These are phyloP conservation scores for Diploscapter pachys DNA, from an alignment of 1,140 invertebrate genomes.

Conservation along the genomic window DNA sequence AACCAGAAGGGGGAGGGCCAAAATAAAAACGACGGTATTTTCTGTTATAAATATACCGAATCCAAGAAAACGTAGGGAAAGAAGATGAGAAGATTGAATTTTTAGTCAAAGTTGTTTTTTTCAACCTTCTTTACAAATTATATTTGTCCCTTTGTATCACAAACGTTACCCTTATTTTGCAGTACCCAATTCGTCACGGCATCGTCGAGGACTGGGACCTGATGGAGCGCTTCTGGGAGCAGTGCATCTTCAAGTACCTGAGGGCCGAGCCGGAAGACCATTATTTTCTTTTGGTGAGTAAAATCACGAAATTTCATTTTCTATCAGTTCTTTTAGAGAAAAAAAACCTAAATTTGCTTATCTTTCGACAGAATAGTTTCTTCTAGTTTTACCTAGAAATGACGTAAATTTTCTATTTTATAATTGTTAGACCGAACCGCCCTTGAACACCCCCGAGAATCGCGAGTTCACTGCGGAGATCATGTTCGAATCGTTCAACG, in stretches of 20 bases:
- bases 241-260: slow-evolving; percentile 98
- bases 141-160: slow-evolving; percentile 96
- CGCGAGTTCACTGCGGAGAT: slow-evolving; percentile 99
- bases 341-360: too few species aligned
- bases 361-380: neutral
- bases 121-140: slow-evolving; percentile 61
- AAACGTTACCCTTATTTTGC: slow-evolving; percentile 77
- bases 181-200: slow-evolving; percentile 98
- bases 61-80: too few species aligned
- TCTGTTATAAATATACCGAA: too few species aligned
- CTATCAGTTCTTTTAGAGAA: too few species aligned
- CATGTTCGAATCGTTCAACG: slow-evolving; percentile 99
- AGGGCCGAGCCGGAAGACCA: slow-evolving; percentile 98
- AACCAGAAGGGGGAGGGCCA: slow-evolving; percentile 66
- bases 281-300: slow-evolving; percentile 78
- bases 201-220: slow-evolving; percentile 99
- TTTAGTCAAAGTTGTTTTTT: too few species aligned
- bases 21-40: too few species aligned
- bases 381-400: slow-evolving; percentile 16
- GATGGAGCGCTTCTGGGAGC: slow-evolving; percentile 97
- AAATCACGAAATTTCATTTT: too few species aligned
- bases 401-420: slow-evolving; percentile 9
- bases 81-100: too few species aligned
- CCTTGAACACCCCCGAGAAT: slow-evolving; percentile 98
- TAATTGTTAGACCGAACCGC: slow-evolving; percentile 81